A percentile compares a stretch with the other conserved stretches of the same genome.
These are phyloP conservation scores for Sylvia atricapilla DNA, from an alignment of 2,113 vertebrate genomes.

Conservation along the genomic window DNA sequence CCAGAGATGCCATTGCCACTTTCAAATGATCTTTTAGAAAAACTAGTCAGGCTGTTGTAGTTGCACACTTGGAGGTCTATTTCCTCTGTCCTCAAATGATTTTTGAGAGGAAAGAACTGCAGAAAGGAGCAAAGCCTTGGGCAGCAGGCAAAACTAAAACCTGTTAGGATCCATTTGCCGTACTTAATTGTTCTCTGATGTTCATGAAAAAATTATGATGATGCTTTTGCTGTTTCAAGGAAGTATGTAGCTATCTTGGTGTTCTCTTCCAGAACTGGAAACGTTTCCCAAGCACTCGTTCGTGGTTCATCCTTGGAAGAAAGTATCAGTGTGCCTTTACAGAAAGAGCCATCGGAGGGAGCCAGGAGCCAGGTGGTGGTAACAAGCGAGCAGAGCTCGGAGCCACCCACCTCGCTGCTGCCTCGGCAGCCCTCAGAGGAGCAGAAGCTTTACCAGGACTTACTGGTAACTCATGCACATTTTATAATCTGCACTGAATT, in stretches of 20 bases:
- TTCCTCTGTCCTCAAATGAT: not conserved
- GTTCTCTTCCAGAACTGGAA: constrained; percentile 38
- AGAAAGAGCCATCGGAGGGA: constrained; percentile 59
- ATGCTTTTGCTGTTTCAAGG: not conserved
- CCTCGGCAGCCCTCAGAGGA: constrained; percentile 42
- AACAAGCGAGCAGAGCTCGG: not conserved
- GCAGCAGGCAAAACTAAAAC: not conserved
- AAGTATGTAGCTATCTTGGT: not conserved
- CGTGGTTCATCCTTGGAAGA: constrained; percentile 63
- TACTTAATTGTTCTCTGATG: fast-evolving
- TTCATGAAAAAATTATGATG: not conserved
- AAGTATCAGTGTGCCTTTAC: constrained; percentile 66
- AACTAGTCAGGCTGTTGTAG: not conserved
- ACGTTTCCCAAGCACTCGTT: constrained; percentile 17
- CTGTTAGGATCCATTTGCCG: fast-evolving
- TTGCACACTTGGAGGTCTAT: not conserved
- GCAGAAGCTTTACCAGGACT: constrained; percentile 80
- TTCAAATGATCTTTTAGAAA: not conserved
- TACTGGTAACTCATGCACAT: constrained; percentile 73
- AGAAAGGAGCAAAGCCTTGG: not conserved
- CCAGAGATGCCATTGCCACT: not conserved
- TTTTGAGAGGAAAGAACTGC: not conserved
- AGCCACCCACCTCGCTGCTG: not conserved
- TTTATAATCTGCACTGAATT: not conserved
- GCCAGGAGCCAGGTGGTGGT: constrained; percentile 33